Evolutionary conservation across 2,113 vertebrate species (phyloP).

Genomic region (Malurus elegans): DNA sequence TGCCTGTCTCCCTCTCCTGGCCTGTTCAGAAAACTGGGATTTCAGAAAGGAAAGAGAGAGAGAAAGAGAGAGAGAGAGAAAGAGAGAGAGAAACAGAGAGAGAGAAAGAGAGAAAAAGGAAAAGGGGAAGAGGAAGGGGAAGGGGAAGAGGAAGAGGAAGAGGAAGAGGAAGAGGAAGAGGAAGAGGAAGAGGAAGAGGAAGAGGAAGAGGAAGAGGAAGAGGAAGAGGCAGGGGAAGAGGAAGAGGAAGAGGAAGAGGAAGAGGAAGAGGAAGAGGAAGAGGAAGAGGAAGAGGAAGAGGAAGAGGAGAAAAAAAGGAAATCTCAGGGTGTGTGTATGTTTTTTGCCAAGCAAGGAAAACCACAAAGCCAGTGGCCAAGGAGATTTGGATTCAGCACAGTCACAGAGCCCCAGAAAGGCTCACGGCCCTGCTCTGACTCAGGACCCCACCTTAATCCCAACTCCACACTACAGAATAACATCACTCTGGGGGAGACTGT

Average conservation of each 20-base stretch:
- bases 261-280: no score
- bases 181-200: fast-evolving
- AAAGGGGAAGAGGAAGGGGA: fast-evolving
- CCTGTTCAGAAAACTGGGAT: background rate
- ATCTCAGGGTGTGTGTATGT: fast-evolving
- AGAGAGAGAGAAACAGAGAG: background rate
- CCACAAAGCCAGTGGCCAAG: background rate
- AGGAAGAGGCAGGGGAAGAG: background rate
- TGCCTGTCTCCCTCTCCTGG: slow-evolving; percentile 45
- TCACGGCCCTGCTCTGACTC: background rate
- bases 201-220: background rate
- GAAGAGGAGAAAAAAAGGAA: background rate
- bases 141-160: no score
- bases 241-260: no score
- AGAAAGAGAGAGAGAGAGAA: background rate
- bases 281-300: background rate
- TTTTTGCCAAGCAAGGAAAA: background rate
- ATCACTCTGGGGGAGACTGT: background rate
- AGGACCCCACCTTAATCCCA: background rate
- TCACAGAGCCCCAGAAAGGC: background rate
- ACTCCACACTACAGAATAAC: background rate
- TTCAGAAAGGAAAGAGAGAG: no score
- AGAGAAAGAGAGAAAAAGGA: fast-evolving
- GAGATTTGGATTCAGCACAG: background rate
- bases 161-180: no score